A percentile compares a stretch with the other conserved stretches of the same genome.
Evolutionary conservation across 2,797 vertebrate genomes (phyloP).

Genomic region (Nyctibius grandis): DNA sequence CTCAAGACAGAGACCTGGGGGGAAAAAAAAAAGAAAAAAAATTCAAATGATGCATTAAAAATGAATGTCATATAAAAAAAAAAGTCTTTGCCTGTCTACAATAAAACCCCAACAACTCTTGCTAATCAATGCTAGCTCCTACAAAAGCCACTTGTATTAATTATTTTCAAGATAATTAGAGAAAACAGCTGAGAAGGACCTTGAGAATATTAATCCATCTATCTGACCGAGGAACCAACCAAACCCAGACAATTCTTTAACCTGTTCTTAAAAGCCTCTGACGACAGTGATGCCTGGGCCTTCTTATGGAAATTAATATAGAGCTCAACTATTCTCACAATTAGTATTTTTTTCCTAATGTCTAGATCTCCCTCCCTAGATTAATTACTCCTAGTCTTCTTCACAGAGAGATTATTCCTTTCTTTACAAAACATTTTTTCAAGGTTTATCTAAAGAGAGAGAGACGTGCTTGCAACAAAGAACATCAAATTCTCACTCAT

Average conservation of each 20-base stretch:
- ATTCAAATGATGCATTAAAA: background rate
- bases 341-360: background rate
- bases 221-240: background rate
- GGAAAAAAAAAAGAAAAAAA: background rate
- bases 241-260: background rate
- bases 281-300: background rate
- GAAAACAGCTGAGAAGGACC: background rate
- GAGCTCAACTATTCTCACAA: background rate
- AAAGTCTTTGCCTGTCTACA: background rate
- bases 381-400: background rate
- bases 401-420: background rate
- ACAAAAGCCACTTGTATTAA: background rate
- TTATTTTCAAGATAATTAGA: background rate
- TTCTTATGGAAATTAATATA: background rate
- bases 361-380: background rate
- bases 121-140: background rate
- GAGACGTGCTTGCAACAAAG: background rate
- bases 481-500: background rate
- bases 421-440: background rate
- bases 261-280: background rate
- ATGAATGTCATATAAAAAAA: background rate
- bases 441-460: background rate
- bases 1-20: conserved; percentile 85
- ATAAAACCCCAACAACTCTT: background rate
- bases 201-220: background rate